Percentiles rank a stretch among this genome's conserved stretches.
Evolutionary conservation across 2,888 invertebrate genomes (phyloP).

Genomic region (Melanchra persicariae): DNA sequence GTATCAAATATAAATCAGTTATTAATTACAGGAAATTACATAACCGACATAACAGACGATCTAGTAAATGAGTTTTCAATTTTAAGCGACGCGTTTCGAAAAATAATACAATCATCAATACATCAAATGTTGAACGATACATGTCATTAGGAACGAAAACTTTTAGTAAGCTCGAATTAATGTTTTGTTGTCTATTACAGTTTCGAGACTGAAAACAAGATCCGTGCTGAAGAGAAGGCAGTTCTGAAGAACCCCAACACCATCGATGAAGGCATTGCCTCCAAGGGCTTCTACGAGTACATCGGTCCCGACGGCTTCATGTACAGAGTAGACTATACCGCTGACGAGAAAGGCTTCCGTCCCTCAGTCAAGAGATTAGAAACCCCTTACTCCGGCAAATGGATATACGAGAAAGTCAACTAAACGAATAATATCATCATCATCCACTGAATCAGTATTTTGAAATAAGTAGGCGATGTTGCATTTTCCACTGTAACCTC

Average conservation of each 20-base stretch:
- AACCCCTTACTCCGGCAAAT: slow-evolving; percentile 88
- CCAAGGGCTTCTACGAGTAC: slow-evolving; percentile 89
- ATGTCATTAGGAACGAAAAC: neutral
- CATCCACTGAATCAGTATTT: slow-evolving; percentile 85
- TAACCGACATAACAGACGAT: neutral
- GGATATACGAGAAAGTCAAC: slow-evolving; percentile 87
- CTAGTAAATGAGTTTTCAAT: slow-evolving; percentile 27
- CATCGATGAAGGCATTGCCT: slow-evolving; percentile 88
- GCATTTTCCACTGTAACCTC: slow-evolving; percentile 59
- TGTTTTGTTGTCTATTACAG: slow-evolving; percentile 69
- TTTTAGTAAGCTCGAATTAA: slow-evolving; percentile 9
- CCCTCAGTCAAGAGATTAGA: slow-evolving; percentile 86
- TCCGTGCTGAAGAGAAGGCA: slow-evolving; percentile 89
- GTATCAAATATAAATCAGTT: slow-evolving; percentile 33
- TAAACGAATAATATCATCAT: slow-evolving; percentile 66
- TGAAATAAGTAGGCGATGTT: slow-evolving; percentile 77
- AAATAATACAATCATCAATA: slow-evolving; percentile 17
- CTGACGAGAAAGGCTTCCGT: slow-evolving; percentile 89
- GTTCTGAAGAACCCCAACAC: slow-evolving; percentile 87
- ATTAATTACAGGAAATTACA: slow-evolving; percentile 41
- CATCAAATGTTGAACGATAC: neutral
- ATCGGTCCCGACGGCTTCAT: slow-evolving; percentile 89
- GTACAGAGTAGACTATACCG: slow-evolving; percentile 89
- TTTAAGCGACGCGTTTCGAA: neutral
- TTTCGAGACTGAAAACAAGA: slow-evolving; percentile 90